Percentiles rank a stretch among this genome's conserved stretches.
These are phyloP conservation scores for Anabacerthia variegaticeps DNA, from an alignment of 2,797 vertebrate species.

Conservation along the genomic window DNA sequence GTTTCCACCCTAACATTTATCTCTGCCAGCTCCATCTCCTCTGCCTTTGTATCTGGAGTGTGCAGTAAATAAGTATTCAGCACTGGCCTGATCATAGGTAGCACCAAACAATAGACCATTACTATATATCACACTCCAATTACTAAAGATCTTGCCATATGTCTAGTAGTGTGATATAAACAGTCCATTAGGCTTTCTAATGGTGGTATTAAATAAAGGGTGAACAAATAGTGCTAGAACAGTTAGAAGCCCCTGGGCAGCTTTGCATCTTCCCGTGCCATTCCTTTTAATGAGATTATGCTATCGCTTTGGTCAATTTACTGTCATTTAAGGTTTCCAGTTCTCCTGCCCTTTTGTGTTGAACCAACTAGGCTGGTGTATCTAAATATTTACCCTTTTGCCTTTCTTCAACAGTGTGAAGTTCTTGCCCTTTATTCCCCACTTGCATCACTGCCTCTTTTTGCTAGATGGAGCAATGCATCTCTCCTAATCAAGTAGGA, in stretches of 20 bases:
- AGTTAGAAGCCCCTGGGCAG: constrained; percentile 28
- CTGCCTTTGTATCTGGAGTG: not conserved
- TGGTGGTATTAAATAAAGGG: constrained; percentile 59
- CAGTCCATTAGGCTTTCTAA: constrained; percentile 59
- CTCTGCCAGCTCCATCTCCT: not conserved
- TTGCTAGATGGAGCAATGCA: not conserved
- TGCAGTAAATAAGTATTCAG: not conserved
- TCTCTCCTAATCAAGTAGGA: not conserved
- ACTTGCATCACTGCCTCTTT: not conserved
- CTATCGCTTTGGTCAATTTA: not conserved
- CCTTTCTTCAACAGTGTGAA: not conserved
- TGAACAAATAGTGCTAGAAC: not conserved
- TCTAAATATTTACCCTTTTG: not conserved
- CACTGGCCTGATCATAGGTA: not conserved
- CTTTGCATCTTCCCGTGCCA: constrained; percentile 11
- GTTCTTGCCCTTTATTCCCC: not conserved
- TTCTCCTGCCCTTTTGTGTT: not conserved
- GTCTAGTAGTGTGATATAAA: constrained; percentile 46
- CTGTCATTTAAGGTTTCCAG: not conserved
- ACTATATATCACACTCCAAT: constrained; percentile 45
- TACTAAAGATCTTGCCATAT: constrained; percentile 29
- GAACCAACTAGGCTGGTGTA: not conserved
- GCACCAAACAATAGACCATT: not conserved
- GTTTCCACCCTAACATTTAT: not conserved
- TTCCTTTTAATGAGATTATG: constrained; percentile 36